Conservation (phyloP, 2,888 invertebrate genomes). For the Subacronicta megacephala region DNA sequence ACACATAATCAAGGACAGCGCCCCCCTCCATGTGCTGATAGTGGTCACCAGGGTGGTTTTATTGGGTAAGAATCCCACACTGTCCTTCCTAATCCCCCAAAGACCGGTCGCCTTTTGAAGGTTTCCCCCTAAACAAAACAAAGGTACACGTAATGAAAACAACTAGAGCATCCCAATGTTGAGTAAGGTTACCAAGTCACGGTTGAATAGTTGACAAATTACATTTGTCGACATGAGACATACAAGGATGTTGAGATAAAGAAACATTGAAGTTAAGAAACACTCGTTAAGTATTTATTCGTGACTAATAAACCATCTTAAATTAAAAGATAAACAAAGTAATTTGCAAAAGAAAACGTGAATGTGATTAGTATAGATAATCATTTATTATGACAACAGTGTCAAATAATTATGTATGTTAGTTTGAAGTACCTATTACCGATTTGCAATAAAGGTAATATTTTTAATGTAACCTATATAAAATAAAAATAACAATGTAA, state of each 20-base stretch:
- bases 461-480: no score
- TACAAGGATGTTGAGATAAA: constrained; percentile 30
- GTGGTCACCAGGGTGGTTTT: no score
- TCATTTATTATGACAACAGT: constrained; percentile 14
- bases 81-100: no score
- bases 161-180: constrained; percentile 12
- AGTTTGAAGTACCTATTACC: constrained; percentile 18
- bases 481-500: no score
- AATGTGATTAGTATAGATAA: constrained; percentile 30
- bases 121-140: no score
- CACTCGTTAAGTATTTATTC: constrained; percentile 36
- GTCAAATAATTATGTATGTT: constrained; percentile 36
- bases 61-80: no score
- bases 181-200: constrained; percentile 31
- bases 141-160: neutral
- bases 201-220: constrained; percentile 26
- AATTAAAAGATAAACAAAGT: constrained; percentile 40
- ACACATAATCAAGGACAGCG: no score
- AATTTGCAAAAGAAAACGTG: constrained; percentile 46
- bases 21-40: no score
- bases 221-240: constrained; percentile 33
- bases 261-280: constrained; percentile 34
- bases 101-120: no score
- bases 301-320: constrained; percentile 46
- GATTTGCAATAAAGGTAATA: neutral